Conservation (phyloP, 1,140 invertebrate species). For the Lamellibrachia luymesi region DNA sequence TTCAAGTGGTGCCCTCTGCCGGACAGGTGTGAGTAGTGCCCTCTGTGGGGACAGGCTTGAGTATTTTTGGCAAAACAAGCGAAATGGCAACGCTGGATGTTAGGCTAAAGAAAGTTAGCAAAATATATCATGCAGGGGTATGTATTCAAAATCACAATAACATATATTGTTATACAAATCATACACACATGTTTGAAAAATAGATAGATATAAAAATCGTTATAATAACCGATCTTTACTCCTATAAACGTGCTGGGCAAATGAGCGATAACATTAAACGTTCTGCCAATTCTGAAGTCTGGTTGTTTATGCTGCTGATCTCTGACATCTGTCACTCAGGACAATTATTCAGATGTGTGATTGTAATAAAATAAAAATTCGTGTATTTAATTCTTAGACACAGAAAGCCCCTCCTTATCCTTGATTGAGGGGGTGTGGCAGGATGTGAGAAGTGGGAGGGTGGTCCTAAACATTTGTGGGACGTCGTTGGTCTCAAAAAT, state of each 20-base stretch:
- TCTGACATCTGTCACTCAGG: not conserved
- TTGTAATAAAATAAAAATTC: too few species aligned
- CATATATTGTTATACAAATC: not conserved
- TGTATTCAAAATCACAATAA: slow-evolving; percentile 42
- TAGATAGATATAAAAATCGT: not conserved
- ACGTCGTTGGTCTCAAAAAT: too few species aligned
- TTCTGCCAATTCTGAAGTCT: not conserved
- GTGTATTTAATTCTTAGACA: too few species aligned
- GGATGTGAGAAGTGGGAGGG: too few species aligned
- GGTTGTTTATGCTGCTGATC: not conserved
- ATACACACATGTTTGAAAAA: not conserved
- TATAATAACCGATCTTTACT: not conserved
- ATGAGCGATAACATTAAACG: not conserved
- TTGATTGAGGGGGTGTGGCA: too few species aligned
- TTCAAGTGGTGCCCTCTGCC: not conserved
- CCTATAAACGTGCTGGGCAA: not conserved
- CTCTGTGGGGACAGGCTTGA: too few species aligned
- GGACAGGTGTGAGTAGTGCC: not conserved
- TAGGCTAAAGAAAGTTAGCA: slow-evolving; percentile 75
- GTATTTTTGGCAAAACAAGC: not conserved
- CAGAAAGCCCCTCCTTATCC: too few species aligned
- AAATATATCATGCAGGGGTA: slow-evolving; percentile 81
- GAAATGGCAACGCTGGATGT: slow-evolving; percentile 64
- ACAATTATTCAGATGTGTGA: too few species aligned
- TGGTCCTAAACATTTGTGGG: too few species aligned